Conservation (phyloP, 1,140 invertebrate genomes). For the Ptiloglossa arizonensis region DNA sequence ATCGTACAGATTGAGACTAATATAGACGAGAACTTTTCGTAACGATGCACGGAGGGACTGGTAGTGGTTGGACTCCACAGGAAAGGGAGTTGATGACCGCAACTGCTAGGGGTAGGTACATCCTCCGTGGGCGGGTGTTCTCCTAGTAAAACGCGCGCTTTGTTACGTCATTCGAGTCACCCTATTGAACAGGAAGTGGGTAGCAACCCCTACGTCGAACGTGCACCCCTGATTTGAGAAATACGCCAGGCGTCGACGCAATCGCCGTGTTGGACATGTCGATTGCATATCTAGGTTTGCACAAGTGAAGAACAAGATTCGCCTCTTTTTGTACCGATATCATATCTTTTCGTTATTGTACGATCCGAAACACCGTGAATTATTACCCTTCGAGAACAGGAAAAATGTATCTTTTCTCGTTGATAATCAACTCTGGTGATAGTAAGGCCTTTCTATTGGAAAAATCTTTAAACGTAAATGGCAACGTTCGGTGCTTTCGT, state of each 20-base stretch:
- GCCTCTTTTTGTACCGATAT: neutral
- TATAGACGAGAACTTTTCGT: neutral
- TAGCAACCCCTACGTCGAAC: conserved; percentile 55
- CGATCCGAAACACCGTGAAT: neutral
- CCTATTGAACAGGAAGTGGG: conserved; percentile 58
- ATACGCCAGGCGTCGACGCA: conserved; percentile 76
- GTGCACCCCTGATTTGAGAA: conserved; percentile 71
- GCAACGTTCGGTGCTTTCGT: conserved; percentile 60
- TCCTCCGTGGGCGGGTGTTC: conserved; percentile 52
- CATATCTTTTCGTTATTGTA: neutral
- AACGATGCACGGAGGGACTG: too few species aligned
- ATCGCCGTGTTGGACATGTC: conserved; percentile 46
- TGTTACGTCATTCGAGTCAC: conserved; percentile 76
- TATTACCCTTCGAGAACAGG: neutral
- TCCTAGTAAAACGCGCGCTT: conserved; percentile 78
- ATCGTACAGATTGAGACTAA: neutral
- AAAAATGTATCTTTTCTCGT: neutral
- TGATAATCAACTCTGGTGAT: neutral
- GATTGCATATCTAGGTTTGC: neutral
- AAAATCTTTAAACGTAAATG: neutral
- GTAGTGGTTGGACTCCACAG: neutral
- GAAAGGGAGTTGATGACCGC: too few species aligned
- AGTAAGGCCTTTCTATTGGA: too few species aligned
- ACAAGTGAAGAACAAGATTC: neutral
- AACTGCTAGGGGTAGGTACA: conserved; percentile 44